Percentiles rank a stretch among this genome's conserved stretches.
Evolutionary conservation across 2,797 vertebrate genomes (phyloP).

Genomic region (Lerista edwardsae): DNA sequence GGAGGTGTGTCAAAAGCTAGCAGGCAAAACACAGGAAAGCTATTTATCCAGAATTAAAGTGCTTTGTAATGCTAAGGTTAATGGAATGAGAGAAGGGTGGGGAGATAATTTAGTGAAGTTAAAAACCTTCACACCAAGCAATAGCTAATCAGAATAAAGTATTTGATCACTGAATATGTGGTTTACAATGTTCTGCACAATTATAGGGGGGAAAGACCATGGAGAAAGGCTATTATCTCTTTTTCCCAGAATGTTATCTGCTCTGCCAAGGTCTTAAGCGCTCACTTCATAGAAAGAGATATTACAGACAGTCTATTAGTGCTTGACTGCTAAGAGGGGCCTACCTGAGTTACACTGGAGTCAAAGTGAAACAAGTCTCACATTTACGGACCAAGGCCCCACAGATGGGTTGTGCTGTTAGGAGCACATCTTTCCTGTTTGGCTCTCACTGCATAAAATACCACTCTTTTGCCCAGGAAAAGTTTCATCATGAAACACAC

Average conservation of each 20-base stretch:
- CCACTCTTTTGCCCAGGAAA: not conserved
- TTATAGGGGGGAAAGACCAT: slow-evolving; percentile 2
- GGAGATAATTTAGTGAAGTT: slow-evolving; percentile 48
- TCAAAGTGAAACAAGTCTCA: not conserved
- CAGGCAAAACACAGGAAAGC: slow-evolving; percentile 69
- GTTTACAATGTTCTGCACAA: slow-evolving; percentile 51
- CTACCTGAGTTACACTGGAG: not conserved
- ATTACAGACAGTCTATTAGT: slow-evolving; percentile 7
- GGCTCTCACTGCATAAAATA: not conserved
- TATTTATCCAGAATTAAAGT: slow-evolving; percentile 69
- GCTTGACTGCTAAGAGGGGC: slow-evolving; percentile 38
- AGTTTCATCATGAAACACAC: not conserved
- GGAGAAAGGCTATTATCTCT: not conserved
- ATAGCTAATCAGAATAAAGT: slow-evolving; percentile 63
- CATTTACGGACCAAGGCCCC: not conserved
- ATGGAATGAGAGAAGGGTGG: slow-evolving; percentile 56
- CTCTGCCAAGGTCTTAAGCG: slow-evolving; percentile 30
- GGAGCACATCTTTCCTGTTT: not conserved
- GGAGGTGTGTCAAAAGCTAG: slow-evolving; percentile 63
- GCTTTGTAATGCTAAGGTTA: slow-evolving; percentile 66
- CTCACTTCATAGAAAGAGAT: not conserved
- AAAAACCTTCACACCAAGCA: slow-evolving; percentile 57
- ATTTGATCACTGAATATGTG: slow-evolving; percentile 50
- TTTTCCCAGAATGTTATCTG: not conserved
- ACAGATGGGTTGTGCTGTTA: not conserved